These are phyloP conservation scores for Motacilla alba DNA, from an alignment of 2,113 vertebrate species.

Conservation along the genomic window DNA sequence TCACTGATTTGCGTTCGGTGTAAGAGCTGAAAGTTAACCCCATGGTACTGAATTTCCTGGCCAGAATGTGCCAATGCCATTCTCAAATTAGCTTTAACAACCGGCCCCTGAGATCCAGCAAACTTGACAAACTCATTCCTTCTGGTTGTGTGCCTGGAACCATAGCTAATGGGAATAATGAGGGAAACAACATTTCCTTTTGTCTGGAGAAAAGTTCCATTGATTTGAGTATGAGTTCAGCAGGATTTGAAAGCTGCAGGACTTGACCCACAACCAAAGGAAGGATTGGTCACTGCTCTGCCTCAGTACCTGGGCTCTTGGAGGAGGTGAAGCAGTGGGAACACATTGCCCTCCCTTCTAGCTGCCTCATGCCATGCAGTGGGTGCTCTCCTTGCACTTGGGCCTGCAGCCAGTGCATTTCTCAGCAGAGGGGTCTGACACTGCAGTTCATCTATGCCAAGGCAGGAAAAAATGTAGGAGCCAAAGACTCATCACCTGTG, in stretches of 20 bases:
- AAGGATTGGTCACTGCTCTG: neutral
- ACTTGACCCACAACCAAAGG: neutral
- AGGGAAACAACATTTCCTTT: neutral
- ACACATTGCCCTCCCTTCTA: neutral
- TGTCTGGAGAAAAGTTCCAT: neutral
- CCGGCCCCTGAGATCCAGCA: neutral
- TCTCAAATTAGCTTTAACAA: constrained; percentile 30
- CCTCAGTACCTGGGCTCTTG: neutral
- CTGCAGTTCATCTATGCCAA: neutral
- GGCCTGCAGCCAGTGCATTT: neutral
- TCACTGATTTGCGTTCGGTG: neutral
- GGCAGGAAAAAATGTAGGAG: neutral
- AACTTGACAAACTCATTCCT: neutral
- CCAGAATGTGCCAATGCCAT: neutral
- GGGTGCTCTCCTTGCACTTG: neutral
- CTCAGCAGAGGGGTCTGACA: neutral
- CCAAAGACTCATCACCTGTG: neutral
- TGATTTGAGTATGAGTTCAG: neutral
- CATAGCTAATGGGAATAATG: neutral
- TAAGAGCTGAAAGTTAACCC: constrained; percentile 25
- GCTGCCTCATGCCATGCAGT: neutral
- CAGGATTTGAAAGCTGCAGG: neutral
- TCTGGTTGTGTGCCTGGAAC: neutral
- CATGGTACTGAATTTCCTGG: constrained; percentile 30
- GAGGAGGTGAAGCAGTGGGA: neutral